These are phyloP conservation scores for Carposina sasakii DNA, from an alignment of 1,140 invertebrate genomes.

Conservation along the genomic window DNA sequence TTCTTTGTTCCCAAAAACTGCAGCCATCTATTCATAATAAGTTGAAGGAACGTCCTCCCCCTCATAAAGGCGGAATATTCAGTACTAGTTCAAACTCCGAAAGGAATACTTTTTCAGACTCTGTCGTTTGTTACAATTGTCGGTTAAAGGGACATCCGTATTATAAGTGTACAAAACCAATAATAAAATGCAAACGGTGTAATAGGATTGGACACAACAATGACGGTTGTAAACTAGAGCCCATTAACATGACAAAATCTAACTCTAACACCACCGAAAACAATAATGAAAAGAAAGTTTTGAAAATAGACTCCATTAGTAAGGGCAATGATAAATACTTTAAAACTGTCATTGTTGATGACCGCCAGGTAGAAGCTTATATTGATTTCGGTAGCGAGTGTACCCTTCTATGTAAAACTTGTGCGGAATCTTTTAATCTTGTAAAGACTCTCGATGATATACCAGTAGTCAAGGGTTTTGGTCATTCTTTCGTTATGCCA, in stretches of 20 bases:
- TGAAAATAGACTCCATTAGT: neutral
- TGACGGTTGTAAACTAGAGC: neutral
- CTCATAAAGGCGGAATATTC: neutral
- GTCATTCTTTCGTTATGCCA: neutral
- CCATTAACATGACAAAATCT: neutral
- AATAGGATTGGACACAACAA: conserved; percentile 7
- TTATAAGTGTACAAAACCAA: conserved; percentile 1
- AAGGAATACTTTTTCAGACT: no score
- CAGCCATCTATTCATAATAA: neutral
- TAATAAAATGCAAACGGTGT: conserved; percentile 6
- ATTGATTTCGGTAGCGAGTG: conserved; percentile 15
- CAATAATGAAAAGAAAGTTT: neutral
- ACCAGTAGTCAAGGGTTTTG: conserved; percentile 8
- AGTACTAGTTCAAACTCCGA: neutral
- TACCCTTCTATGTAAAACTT: conserved; percentile 1
- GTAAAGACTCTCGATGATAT: neutral
- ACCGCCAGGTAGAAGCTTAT: neutral
- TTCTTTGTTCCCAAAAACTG: neutral
- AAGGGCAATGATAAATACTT: conserved; percentile 11
- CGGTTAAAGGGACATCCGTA: conserved; percentile 5
- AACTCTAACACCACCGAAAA: neutral
- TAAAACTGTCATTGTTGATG: conserved; percentile 3
- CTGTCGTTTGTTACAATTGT: conserved; percentile 8
- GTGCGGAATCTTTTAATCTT: neutral
- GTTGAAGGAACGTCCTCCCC: neutral